These are phyloP conservation scores for Scaptomyza polygonia DNA, from an alignment of 2,888 invertebrate species.

Conservation along the genomic window DNA sequence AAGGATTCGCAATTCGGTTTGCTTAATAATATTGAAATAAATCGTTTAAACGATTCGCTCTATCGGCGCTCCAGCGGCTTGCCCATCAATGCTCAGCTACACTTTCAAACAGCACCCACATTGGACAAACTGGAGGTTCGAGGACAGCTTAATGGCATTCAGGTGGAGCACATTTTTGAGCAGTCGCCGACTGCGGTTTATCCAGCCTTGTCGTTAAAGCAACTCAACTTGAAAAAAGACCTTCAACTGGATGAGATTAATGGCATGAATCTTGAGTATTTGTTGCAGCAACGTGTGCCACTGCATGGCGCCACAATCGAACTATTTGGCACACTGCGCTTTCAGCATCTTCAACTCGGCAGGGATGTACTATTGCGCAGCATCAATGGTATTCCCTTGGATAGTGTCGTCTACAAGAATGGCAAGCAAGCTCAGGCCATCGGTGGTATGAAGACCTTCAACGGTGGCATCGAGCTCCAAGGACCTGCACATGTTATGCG, in stretches of 20 bases:
- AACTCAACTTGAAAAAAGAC: slow-evolving; percentile 48
- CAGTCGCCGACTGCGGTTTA: slow-evolving; percentile 19
- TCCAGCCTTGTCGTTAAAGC: slow-evolving; percentile 60
- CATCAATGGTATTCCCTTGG: slow-evolving; percentile 76
- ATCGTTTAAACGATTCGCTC: slow-evolving; percentile 75
- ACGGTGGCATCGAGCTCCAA: slow-evolving; percentile 60
- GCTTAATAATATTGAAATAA: slow-evolving; percentile 72
- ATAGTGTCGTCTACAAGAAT: slow-evolving; percentile 67
- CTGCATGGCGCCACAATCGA: slow-evolving; percentile 70
- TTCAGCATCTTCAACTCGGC: slow-evolving; percentile 73
- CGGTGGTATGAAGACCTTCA: slow-evolving; percentile 68
- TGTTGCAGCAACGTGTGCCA: slow-evolving; percentile 76
- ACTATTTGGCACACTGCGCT: slow-evolving; percentile 75
- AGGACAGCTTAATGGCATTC: slow-evolving; percentile 67
- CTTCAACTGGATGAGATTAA: slow-evolving; percentile 70
- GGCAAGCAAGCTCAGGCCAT: slow-evolving; percentile 70
- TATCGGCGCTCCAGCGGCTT: slow-evolving; percentile 70
- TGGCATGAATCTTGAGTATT: slow-evolving; percentile 71
- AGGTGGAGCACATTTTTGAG: slow-evolving; percentile 53
- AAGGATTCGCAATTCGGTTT: slow-evolving; percentile 37
- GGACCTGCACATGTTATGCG: slow-evolving; percentile 76
- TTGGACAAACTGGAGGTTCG: slow-evolving; percentile 53
- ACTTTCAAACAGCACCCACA: slow-evolving; percentile 56
- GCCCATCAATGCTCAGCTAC: slow-evolving; percentile 63
- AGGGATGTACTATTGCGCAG: slow-evolving; percentile 63